Conservation (phyloP, 2,888 invertebrate genomes). For the Allacma fusca region DNA sequence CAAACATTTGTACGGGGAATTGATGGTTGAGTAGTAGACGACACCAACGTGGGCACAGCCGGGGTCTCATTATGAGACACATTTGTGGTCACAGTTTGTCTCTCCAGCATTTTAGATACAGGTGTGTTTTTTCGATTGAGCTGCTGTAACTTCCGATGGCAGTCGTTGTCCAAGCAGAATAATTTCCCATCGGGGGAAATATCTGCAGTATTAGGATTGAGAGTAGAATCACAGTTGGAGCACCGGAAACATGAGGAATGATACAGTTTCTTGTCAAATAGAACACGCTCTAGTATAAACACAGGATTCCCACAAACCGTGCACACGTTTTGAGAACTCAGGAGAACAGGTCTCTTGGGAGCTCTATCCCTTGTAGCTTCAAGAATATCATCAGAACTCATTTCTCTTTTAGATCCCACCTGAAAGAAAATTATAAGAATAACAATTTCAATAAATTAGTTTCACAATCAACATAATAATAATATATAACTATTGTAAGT, state of each 20-base stretch:
- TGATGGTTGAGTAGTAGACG: too few relatives aligned
- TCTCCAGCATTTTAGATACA: too few relatives aligned
- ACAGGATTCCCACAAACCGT: constrained; percentile 59
- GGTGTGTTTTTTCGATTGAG: constrained; percentile 25
- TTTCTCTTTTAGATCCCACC: constrained; percentile 25
- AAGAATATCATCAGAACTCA: constrained; percentile 51
- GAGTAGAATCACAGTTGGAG: constrained; percentile 53
- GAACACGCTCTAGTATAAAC: constrained; percentile 56
- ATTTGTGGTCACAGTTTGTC: too few relatives aligned
- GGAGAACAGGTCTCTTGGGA: constrained; percentile 51
- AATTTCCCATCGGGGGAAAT: constrained; percentile 54
- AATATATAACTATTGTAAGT: too few relatives aligned
- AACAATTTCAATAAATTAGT: too few relatives aligned
- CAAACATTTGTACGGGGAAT: too few relatives aligned
- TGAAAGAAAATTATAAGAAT: background rate
- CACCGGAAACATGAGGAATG: constrained; percentile 60
- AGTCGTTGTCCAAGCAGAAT: constrained; percentile 54
- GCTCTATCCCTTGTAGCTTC: constrained; percentile 44
- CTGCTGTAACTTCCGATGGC: constrained; percentile 54
- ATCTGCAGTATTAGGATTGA: constrained; percentile 59
- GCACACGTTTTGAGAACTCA: constrained; percentile 53
- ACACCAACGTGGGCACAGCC: too few relatives aligned
- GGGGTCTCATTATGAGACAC: too few relatives aligned
- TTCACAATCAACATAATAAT: too few relatives aligned
- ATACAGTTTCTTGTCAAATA: constrained; percentile 58